phyloP scores from a whole-genome alignment of 1,140 invertebrate species.

The Leptopilina boulardi region DNA sequence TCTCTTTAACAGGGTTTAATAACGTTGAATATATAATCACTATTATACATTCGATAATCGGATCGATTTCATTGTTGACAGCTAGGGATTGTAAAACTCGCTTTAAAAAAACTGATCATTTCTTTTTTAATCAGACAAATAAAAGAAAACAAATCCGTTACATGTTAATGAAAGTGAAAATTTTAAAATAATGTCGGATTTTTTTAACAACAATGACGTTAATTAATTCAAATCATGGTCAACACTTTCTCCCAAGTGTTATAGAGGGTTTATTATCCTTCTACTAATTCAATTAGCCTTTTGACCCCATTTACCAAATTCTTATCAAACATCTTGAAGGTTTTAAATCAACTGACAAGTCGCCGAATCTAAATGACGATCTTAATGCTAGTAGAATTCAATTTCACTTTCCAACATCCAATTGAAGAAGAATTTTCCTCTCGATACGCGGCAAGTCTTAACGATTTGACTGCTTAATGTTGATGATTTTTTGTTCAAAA shows the following conservation, averaged over 20 bases:
- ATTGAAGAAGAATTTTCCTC: background rate
- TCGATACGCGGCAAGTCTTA: background rate
- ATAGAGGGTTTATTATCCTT: background rate
- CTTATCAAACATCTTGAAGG: conserved; percentile 10
- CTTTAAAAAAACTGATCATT: too few relatives aligned
- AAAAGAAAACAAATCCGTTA: background rate
- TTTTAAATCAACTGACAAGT: conserved; percentile 16
- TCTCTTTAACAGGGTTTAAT: too few relatives aligned
- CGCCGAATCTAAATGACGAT: background rate
- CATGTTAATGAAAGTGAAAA: background rate
- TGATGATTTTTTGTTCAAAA: background rate
- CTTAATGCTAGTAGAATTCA: conserved; percentile 6
- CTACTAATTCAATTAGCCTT: background rate
- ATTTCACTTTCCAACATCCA: conserved; percentile 13
- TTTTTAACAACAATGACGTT: background rate
- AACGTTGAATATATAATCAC: too few relatives aligned
- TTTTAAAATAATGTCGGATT: background rate
- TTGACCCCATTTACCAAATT: conserved; percentile 13
- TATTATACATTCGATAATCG: too few relatives aligned
- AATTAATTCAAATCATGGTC: background rate
- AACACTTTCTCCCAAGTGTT: background rate
- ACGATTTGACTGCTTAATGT: background rate
- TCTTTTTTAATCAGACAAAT: background rate
- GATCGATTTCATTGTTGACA: too few relatives aligned
- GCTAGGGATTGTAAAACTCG: too few relatives aligned